A percentile compares a stretch with the other conserved stretches of the same genome.
These are phyloP conservation scores for Lethenteron reissneri DNA, from an alignment of 2,113 vertebrate species.

Conservation along the genomic window DNA sequence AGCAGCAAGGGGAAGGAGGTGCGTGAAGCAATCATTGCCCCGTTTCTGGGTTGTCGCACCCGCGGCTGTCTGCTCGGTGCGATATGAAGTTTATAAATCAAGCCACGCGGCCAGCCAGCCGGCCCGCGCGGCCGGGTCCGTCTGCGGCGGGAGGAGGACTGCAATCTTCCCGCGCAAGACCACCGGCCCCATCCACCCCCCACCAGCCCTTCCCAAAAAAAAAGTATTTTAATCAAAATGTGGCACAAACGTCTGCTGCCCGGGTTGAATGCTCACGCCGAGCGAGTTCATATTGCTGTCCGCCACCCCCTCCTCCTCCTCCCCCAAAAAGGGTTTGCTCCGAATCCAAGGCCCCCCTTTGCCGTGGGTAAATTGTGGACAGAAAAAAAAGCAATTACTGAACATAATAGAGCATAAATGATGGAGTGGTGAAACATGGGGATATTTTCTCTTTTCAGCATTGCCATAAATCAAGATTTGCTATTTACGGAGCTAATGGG, in stretches of 20 bases:
- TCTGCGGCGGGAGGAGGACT: too few relatives aligned
- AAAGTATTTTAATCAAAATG: too few relatives aligned
- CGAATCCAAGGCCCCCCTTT: not conserved
- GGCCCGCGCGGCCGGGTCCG: not conserved
- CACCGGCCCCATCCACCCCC: too few relatives aligned
- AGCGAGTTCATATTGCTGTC: too few relatives aligned
- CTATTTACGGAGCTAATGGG: conserved; percentile 3
- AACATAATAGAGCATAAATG: conserved; percentile 6
- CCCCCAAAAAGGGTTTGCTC: too few relatives aligned
- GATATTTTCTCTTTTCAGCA: conserved; percentile 5
- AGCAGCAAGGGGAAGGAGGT: not conserved
- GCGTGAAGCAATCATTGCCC: not conserved
- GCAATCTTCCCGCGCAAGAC: too few relatives aligned
- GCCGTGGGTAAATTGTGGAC: not conserved
- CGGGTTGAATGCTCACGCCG: too few relatives aligned
- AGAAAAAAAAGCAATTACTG: not conserved
- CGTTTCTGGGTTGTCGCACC: not conserved
- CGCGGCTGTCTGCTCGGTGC: not conserved
- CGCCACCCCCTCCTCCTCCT: too few relatives aligned
- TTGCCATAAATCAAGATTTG: conserved; percentile 6
- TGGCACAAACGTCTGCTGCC: too few relatives aligned
- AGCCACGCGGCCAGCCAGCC: not conserved
- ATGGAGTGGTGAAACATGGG: not conserved
- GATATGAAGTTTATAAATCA: conserved; percentile 7
- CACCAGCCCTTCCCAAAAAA: too few relatives aligned